phyloP scores from a whole-genome alignment of 2,113 vertebrate genomes.

The Proteles cristata region DNA sequence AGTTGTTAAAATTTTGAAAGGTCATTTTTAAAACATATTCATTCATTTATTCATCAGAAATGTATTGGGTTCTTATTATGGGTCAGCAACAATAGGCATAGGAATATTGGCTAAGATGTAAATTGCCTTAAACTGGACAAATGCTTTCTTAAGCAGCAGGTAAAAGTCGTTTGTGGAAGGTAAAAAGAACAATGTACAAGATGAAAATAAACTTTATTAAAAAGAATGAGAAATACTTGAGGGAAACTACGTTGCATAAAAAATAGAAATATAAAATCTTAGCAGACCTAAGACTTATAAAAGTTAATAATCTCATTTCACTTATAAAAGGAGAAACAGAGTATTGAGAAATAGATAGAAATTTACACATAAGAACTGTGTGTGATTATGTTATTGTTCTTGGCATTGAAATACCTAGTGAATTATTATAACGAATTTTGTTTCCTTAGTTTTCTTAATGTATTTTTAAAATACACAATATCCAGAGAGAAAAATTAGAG shows the following conservation, averaged over 20 bases:
- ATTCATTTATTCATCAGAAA: neutral
- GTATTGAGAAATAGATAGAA: slow-evolving; percentile 37
- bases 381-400: neutral
- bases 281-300: neutral
- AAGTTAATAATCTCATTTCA: neutral
- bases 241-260: neutral
- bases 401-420: neutral
- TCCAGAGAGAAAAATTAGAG: neutral
- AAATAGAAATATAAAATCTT: neutral
- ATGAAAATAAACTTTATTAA: neutral
- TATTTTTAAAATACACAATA: neutral
- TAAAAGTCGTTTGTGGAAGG: neutral
- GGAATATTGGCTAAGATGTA: neutral
- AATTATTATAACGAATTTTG: neutral
- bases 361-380: neutral
- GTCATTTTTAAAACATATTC: neutral
- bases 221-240: neutral
- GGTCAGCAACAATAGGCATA: neutral
- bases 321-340: neutral
- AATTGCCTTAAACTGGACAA: neutral
- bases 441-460: neutral
- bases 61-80: neutral
- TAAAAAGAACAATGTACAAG: neutral
- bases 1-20: neutral
- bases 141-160: neutral